Conservation (phyloP, 2,797 vertebrate species). For the Sparidentex hasta region DNA sequence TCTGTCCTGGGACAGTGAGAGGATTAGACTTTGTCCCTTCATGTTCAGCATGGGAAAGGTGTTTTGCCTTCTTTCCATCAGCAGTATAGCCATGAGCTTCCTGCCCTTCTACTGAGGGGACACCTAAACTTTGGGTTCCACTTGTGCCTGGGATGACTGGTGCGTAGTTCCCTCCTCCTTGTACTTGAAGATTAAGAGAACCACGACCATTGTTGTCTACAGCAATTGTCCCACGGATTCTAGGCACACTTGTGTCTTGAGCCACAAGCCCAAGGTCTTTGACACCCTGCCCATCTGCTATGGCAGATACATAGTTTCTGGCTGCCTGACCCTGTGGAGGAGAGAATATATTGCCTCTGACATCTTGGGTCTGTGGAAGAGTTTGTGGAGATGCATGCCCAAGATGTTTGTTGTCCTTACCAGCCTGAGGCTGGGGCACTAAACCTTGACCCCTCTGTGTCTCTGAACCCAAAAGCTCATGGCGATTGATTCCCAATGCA, state of each 20-base stretch:
- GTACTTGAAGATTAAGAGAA: conserved; percentile 22
- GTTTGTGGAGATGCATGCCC: conserved; percentile 8
- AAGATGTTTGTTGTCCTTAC: conserved; percentile 36
- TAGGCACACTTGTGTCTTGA: conserved; percentile 25
- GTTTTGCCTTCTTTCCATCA: conserved; percentile 49
- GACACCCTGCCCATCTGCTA: conserved; percentile 16
- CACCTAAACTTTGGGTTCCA: conserved; percentile 42
- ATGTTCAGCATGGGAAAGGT: conserved; percentile 35
- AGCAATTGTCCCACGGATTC: conserved; percentile 33
- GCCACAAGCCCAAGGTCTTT: conserved; percentile 19
- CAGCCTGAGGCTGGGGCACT: conserved; percentile 9
- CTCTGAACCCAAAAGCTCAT: conserved; percentile 44
- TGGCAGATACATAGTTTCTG: conserved; percentile 26
- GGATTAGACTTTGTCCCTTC: conserved; percentile 53
- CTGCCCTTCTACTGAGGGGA: conserved; percentile 25
- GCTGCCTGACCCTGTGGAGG: conserved; percentile 17
- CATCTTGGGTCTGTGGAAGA: conserved; percentile 40
- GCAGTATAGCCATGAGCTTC: conserved; percentile 42
- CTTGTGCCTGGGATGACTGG: conserved; percentile 25
- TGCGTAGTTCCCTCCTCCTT: conserved; percentile 23
- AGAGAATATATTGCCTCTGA: conserved; percentile 11
- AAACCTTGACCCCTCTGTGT: conserved; percentile 32
- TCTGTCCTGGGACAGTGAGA: conserved; percentile 49
- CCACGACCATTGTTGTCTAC: conserved; percentile 24
- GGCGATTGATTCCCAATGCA: conserved; percentile 18